Evolutionary conservation across 2,797 vertebrate genomes (phyloP).

Genomic region (Gymnothorax javanicus): DNA sequence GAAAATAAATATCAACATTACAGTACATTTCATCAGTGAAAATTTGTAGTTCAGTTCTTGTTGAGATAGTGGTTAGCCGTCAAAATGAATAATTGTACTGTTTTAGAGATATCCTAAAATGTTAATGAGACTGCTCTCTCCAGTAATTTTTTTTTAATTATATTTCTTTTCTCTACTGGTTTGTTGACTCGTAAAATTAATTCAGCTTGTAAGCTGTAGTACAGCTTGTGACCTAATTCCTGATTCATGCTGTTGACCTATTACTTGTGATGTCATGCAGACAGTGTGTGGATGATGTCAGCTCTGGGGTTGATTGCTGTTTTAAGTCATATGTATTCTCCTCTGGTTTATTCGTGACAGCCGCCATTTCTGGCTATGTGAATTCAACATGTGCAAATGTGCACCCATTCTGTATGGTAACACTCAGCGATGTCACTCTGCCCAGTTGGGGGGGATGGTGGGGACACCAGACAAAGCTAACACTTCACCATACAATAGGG

Average conservation of each 20-base stretch:
- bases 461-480: slow-evolving; percentile 59
- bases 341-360: slow-evolving; percentile 59
- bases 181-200: not conserved
- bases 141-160: not conserved
- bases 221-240: slow-evolving; percentile 2
- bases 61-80: not conserved
- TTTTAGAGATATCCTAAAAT: not conserved
- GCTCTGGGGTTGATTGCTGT: not conserved
- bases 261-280: not conserved
- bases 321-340: slow-evolving; percentile 46
- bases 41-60: not conserved
- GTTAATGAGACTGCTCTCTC: not conserved
- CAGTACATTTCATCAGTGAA: not conserved
- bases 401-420: slow-evolving; percentile 53
- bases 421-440: slow-evolving; percentile 70
- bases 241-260: not conserved
- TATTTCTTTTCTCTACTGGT: not conserved
- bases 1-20: not conserved
- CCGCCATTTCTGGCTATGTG: slow-evolving; percentile 44
- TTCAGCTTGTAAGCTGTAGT: not conserved
- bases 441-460: slow-evolving; percentile 51
- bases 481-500: slow-evolving; percentile 66
- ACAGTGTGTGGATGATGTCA: not conserved
- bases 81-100: not conserved
- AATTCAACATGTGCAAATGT: slow-evolving; percentile 16